Base-by-base conservation (phyloP, 2,888 invertebrate species). In the Nematopogon swammerdamellus region DNA sequence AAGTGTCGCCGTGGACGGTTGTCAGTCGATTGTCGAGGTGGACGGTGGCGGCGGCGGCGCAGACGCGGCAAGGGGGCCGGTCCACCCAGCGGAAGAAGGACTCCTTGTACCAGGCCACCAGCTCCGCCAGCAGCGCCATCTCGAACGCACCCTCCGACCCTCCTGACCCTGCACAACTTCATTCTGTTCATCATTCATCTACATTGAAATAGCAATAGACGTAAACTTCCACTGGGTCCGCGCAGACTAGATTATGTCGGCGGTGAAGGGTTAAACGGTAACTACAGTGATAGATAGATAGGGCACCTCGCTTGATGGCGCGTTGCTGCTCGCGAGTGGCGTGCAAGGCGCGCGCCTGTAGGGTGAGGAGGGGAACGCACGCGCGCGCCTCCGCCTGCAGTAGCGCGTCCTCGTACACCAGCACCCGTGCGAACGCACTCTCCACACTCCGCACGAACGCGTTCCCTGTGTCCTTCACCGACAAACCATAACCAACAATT, bases 81-180 rank as follows among this genome's bases (percentile, higher is more conserved):
- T 97, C 89, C 18, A 96, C 85, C 99, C 98, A 99, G 46, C 80
- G 73, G 67, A 99, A 99, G 76, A 97, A 98, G 50, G 88, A 85
- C 30, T 84, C 77, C 68, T 97, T 97, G 70, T 97, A 99, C 98
- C 99, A 99, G 43, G 80, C 74, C 44, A 95, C 68, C 42, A 98
- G 68, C 64, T 94, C 92, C 49, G 89, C 68, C 1, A 97, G 68
- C 2, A 95, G 63, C 1, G 91, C 83, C 63, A 95, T 91, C 55
- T 88, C 85, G 51, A 85, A 76, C 0, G 84, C 79, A 18, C 85
- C 67, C 54, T 86, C 83, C 5, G 64, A 62, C 0, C 68, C 70
- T 50, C 68, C 64, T 6, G 11, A 16, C n/a, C 18, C 19, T 16
- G 25, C 18, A 14, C n/a, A n/a, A n/a, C n/a, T n/a, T n/a, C n/a